Evolutionary conservation across 1,140 invertebrate species (phyloP).

Genomic region (Dysdera silvatica): DNA sequence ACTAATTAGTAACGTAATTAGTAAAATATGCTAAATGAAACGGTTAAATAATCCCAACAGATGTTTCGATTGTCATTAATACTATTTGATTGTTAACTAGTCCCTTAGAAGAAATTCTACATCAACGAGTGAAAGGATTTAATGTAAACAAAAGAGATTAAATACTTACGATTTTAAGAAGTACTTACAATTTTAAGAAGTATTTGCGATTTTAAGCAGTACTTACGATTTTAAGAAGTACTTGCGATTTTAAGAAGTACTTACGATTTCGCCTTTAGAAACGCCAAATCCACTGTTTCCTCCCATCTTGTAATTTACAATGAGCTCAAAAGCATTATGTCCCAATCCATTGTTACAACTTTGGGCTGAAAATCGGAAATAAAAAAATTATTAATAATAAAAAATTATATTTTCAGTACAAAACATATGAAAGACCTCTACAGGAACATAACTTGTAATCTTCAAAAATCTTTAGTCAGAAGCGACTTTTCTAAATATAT

Average conservation of each 20-base stretch:
- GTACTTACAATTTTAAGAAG: too few species aligned
- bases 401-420: not conserved
- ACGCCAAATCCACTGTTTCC: slow-evolving; percentile 58
- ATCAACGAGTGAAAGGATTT: not conserved
- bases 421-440: too few species aligned
- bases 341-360: slow-evolving; percentile 79
- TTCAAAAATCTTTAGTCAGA: too few species aligned
- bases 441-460: too few species aligned
- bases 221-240: slow-evolving; percentile 28
- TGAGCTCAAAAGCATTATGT: slow-evolving; percentile 72
- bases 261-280: slow-evolving; percentile 57
- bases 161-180: not conserved
- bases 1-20: too few species aligned
- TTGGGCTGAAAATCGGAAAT: slow-evolving; percentile 57
- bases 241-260: slow-evolving; percentile 57
- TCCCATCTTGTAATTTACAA: slow-evolving; percentile 78
- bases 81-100: too few species aligned
- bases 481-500: too few species aligned
- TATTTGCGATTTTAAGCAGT: not conserved
- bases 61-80: too few species aligned
- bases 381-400: not conserved
- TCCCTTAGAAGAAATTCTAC: too few species aligned
- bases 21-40: too few species aligned
- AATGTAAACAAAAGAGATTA: not conserved
- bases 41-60: too few species aligned